phyloP scores from a whole-genome alignment of 2,888 invertebrate species.

The Spilosoma lubricipeda region DNA sequence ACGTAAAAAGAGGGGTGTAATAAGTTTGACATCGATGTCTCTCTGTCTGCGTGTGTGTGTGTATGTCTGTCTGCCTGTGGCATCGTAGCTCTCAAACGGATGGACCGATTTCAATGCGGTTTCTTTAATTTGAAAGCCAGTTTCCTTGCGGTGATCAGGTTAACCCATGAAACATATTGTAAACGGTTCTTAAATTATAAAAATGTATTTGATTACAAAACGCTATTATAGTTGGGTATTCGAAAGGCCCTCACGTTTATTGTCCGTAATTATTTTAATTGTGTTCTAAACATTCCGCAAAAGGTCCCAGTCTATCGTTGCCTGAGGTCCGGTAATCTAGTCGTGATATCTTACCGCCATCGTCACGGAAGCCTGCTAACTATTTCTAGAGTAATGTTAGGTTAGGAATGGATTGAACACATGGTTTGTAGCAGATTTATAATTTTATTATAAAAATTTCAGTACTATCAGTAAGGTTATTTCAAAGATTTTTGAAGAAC shows the following conservation, averaged over 20 bases:
- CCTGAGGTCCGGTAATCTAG: conserved; percentile 51
- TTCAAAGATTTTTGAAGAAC: neutral
- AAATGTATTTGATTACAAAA: conserved; percentile 30
- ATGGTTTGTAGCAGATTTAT: neutral
- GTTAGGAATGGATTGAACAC: too few relatives aligned
- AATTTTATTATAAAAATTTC: neutral
- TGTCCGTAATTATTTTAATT: conserved; percentile 50
- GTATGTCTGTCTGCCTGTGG: too few relatives aligned
- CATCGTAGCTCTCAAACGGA: too few relatives aligned
- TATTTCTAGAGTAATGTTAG: conserved; percentile 50
- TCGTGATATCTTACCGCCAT: conserved; percentile 60
- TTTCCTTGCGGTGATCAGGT: too few relatives aligned
- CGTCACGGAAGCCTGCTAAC: conserved; percentile 70
- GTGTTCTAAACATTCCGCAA: conserved; percentile 47
- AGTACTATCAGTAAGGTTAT: neutral
- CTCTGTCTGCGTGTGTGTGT: too few relatives aligned
- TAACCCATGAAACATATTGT: neutral
- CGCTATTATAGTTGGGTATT: conserved; percentile 57
- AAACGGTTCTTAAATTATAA: neutral
- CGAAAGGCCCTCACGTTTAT: conserved; percentile 59
- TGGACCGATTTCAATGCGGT: too few relatives aligned
- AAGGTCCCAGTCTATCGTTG: conserved; percentile 49
- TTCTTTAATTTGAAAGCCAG: too few relatives aligned
- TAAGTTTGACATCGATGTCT: too few relatives aligned
- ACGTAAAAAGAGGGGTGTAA: too few relatives aligned